Evolutionary conservation across 2,797 vertebrate species (phyloP).

Genomic region (Onychomys arenicola): DNA sequence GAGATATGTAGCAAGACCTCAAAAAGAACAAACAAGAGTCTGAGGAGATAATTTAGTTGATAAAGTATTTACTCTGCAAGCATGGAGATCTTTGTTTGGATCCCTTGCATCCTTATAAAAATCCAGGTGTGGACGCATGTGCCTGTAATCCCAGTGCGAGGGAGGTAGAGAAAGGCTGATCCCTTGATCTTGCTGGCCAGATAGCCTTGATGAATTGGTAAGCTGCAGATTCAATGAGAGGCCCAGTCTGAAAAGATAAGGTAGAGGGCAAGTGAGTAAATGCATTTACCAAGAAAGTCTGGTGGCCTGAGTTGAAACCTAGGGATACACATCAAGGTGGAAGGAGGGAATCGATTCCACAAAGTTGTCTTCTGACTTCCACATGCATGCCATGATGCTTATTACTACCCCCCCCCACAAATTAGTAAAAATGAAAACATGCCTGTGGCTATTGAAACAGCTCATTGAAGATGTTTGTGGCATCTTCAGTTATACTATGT

Average conservation of each 20-base stretch:
- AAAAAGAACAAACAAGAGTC: neutral
- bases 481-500: neutral
- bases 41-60: neutral
- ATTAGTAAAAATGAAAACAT: constrained; percentile 2
- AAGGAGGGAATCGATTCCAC: neutral
- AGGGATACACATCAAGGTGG: neutral
- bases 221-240: neutral
- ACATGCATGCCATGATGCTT: neutral
- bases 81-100: neutral
- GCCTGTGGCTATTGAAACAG: constrained; percentile 51
- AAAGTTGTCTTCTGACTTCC: neutral
- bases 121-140: neutral
- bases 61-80: neutral
- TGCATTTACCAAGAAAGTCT: neutral
- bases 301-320: neutral
- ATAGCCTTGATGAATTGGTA: neutral
- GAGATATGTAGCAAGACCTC: neutral
- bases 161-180: neutral
- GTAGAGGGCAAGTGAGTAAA: neutral
- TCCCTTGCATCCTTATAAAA: neutral
- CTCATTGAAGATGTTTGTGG: neutral
- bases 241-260: neutral
- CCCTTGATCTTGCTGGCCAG: neutral
- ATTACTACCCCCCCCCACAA: neutral
- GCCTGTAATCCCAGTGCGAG: neutral